Evolutionary conservation across 2,113 vertebrate genomes (phyloP).

Genomic region (Alouatta palliata): DNA sequence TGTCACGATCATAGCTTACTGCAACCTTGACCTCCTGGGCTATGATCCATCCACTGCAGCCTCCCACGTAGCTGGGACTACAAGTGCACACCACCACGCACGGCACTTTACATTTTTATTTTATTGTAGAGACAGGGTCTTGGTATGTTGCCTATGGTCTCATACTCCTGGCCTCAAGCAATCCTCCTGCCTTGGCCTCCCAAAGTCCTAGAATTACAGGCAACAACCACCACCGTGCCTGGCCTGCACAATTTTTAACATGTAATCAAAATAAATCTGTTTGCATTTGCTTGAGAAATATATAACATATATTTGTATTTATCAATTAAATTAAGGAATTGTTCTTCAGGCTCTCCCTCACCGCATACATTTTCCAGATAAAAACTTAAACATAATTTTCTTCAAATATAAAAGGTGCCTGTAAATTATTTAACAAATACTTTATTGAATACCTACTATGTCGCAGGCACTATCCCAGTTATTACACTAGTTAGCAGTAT

Average conservation of each 20-base stretch:
- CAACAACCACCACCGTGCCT: too few species aligned
- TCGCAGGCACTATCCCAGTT: not conserved
- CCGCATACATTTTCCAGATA: not conserved
- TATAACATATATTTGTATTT: not conserved
- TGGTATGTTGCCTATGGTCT: too few species aligned
- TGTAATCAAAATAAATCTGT: constrained; percentile 7
- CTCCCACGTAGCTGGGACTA: too few species aligned
- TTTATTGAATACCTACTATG: not conserved
- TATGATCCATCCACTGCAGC: too few species aligned
- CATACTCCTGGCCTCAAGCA: too few species aligned
- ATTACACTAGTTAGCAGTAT: not conserved
- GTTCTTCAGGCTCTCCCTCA: not conserved
- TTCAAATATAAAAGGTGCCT: not conserved
- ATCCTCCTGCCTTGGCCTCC: too few species aligned
- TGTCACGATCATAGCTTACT: too few species aligned
- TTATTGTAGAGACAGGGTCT: too few species aligned
- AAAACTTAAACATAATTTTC: constrained; percentile 13
- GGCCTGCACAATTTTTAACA: not conserved
- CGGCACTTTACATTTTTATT: too few species aligned
- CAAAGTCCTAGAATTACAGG: too few species aligned
- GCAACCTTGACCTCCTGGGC: too few species aligned
- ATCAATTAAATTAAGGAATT: not conserved
- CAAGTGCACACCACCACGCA: too few species aligned
- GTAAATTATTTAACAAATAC: not conserved
- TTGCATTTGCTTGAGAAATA: not conserved